Evolutionary conservation across 2,797 vertebrate species (phyloP), one percentile per base, ranked within the genome.

Genomic region (Oryzias sinensis): DNA sequence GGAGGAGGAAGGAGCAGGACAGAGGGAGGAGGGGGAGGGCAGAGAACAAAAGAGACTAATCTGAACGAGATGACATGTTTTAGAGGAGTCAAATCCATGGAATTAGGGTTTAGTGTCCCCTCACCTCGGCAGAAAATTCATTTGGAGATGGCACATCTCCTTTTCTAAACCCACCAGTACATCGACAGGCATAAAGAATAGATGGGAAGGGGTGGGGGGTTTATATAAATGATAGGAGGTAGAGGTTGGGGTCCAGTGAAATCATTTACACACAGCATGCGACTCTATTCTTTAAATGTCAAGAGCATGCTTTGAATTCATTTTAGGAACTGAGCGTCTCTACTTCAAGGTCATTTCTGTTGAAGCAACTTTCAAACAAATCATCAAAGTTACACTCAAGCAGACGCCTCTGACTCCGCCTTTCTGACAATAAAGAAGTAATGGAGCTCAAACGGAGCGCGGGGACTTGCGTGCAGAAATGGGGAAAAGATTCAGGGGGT

Each of bases 11-110:
- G 45, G 41, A 65, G 52, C 22, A 49, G 43, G 62, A 24, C 18
- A 45, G 57, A 49, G 79, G 45, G 74, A 53, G 59, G 56, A 57
- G 65, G 62, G 72, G 76, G 77, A 76, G 82, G 80, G 71, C 59
- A 14, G 80, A 89, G 87, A 90, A 91, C 87, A 91, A 91, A 90
- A 90, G 88, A 88, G 82, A 88, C 83, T 89, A 91, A 92, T 91
- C 90, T 89, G 83, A 89, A 86, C 80, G 83, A 89, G 88, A 90
- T 89, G 89, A 90, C 88, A 89, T 88, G 89, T 89, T 90, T 91
- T 72, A 41, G 79, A 89, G 82, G 85, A 89, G 87, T 91, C 89
- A 89, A 90, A 89, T 87, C 70, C 61, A 43, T 82, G 87, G 90
- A 90, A 91, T 91, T 88, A 90, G 77, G 71, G 87, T 83, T 91